These are phyloP conservation scores for Dryobates pubescens DNA, from an alignment of 2,797 vertebrate genomes.

Conservation along the genomic window DNA sequence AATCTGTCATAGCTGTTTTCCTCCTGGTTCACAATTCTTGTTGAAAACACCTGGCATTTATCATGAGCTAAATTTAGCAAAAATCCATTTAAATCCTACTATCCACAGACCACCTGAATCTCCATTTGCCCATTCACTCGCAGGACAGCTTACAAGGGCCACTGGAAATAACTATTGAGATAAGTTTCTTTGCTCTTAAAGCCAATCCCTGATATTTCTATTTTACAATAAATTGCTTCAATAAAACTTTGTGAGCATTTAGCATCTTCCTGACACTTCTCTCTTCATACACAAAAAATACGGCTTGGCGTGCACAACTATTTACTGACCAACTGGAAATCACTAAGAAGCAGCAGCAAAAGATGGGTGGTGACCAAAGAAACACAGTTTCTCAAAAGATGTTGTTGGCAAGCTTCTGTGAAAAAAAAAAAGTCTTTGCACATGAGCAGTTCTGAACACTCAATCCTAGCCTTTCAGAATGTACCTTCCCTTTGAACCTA, in stretches of 20 bases:
- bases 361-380: not conserved
- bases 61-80: not conserved
- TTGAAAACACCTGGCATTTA: not conserved
- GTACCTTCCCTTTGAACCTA: not conserved
- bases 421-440: not conserved
- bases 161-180: not conserved
- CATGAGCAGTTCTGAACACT: not conserved
- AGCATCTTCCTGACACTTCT: not conserved
- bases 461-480: not conserved
- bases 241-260: not conserved
- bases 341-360: not conserved
- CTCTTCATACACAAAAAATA: not conserved
- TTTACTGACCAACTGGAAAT: not conserved
- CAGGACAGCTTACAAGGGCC: not conserved
- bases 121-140: not conserved
- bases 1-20: not conserved
- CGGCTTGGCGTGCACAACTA: not conserved
- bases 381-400: not conserved
- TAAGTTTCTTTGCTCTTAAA: not conserved
- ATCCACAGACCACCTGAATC: not conserved
- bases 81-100: not conserved
- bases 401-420: not conserved
- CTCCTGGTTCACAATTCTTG: not conserved
- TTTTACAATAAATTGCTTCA: not conserved
- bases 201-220: not conserved